phyloP scores from a whole-genome alignment of 1,140 invertebrate genomes.

The Antheraea pernyi region DNA sequence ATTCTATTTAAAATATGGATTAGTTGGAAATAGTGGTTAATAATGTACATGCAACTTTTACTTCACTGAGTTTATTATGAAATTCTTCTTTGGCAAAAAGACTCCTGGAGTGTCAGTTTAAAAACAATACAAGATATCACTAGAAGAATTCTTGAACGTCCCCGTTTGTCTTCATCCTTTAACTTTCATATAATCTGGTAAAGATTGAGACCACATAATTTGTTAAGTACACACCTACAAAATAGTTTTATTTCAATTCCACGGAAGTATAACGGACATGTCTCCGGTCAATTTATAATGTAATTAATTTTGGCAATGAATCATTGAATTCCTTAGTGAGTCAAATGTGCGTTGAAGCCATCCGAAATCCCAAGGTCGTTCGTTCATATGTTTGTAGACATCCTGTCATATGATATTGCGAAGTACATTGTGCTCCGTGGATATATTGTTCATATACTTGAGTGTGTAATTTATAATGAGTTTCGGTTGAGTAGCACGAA shows the following conservation, averaged over 20 bases:
- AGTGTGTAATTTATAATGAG: not conserved
- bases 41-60: not conserved
- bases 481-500: not conserved
- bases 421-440: too few relatives aligned
- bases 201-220: too few relatives aligned
- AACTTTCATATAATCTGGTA: too few relatives aligned
- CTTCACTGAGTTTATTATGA: too few relatives aligned
- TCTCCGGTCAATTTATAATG: not conserved
- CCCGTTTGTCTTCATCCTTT: too few relatives aligned
- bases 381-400: not conserved
- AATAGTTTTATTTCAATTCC: too few relatives aligned
- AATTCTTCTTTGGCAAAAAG: too few relatives aligned
- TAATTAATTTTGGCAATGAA: conserved; percentile 15
- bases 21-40: not conserved
- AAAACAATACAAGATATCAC: too few relatives aligned
- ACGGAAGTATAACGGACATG: not conserved
- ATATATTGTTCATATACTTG: not conserved
- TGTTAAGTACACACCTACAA: too few relatives aligned
- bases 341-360: conserved; percentile 37
- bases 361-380: conserved; percentile 41
- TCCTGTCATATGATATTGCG: too few relatives aligned
- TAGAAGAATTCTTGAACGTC: too few relatives aligned
- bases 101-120: too few relatives aligned
- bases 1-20: not conserved
- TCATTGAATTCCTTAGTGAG: conserved; percentile 22